Percentiles rank a stretch among this genome's conserved stretches.
Conservation (phyloP, 1,140 invertebrate genomes). For the Acarapis woodi region DNA sequence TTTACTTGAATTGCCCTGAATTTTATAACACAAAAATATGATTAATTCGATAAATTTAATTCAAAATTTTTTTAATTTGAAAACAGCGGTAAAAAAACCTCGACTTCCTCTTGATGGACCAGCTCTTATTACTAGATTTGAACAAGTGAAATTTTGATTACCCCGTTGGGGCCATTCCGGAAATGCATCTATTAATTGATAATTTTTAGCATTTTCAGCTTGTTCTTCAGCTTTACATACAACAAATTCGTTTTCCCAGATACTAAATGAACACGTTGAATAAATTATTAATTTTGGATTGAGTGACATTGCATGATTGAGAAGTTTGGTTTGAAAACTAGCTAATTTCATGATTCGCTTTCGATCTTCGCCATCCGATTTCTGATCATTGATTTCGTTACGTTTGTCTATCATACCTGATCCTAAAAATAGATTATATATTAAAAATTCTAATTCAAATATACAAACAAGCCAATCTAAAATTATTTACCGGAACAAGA, state of each 20-base stretch:
- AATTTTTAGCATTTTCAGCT: conserved; percentile 7
- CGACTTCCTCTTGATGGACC: neutral
- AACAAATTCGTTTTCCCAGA: conserved; percentile 75
- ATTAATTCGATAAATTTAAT: too few relatives aligned
- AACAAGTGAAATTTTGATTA: conserved; percentile 5
- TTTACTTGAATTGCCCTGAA: too few relatives aligned
- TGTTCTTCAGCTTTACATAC: conserved; percentile 24
- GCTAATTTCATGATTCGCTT: conserved; percentile 33
- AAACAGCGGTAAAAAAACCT: neutral
- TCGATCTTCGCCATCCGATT: conserved; percentile 14
- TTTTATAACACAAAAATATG: too few relatives aligned
- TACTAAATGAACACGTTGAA: conserved; percentile 68
- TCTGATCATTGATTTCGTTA: conserved; percentile 18
- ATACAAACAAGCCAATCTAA: too few relatives aligned
- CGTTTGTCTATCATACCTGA: conserved; percentile 41
- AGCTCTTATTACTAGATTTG: neutral
- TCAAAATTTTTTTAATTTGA: neutral
- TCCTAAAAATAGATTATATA: too few relatives aligned
- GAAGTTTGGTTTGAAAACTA: conserved; percentile 48
- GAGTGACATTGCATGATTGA: conserved; percentile 58
- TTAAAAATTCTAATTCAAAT: too few relatives aligned
- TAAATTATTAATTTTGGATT: conserved; percentile 58
- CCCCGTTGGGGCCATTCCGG: conserved; percentile 16
- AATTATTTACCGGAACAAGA: conserved; percentile 81
- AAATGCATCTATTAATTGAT: conserved; percentile 14